Evolutionary conservation across 2,113 vertebrate species (phyloP), one percentile per base, ranked within the genome.

Genomic region (Pseudopipra pipra): DNA sequence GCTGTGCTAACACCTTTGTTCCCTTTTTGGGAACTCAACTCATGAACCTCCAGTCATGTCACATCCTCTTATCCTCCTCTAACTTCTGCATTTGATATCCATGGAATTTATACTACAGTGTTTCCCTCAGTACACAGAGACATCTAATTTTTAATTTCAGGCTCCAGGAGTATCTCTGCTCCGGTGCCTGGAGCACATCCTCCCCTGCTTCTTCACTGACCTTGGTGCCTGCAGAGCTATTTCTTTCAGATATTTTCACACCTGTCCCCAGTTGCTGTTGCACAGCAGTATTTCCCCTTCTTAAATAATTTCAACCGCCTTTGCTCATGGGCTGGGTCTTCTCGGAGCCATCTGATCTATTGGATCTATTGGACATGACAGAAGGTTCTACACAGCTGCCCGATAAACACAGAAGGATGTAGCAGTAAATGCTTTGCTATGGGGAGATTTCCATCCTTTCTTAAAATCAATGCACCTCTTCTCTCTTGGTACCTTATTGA

Each of bases 121-220:
- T 70, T 71, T 54, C 2, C 8, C 33, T 13, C 8, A 67, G 14
- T 43, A 49, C 0, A 2, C 4, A 56, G 14, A 55, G 6, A 39
- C 12, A 23, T 61, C 18, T 33, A 27, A 74, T 73, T 91, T 72
- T 80, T 9, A 31, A 73, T 46, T 80, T 87, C 23, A 70, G n/a
- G 20, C 27, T 70, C 16, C 7, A 27, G 62, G 9, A 23, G 22
- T 43, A 39, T 43, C 17, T 72, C 39, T 49, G 20, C n/a, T 44
- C 5, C 1, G 2, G 19, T 1, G 2, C 43, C 67, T 58, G 31
- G 7, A 88, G 8, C 23, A 24, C 0, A 0, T 84, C 30, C 37
- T 63, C 3, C 3, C 13, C 71, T 5, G 2, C 14, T 51, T 35
- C 56, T 63, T 52, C 27, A 31, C 7, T 33, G 27, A 24, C 47